A percentile compares a stretch with the other conserved stretches of the same genome.
These are phyloP conservation scores for Aurelia sp. DNA, from an alignment of 30 jellyfish, hydroid and myxozoan species.

Conservation along the genomic window DNA sequence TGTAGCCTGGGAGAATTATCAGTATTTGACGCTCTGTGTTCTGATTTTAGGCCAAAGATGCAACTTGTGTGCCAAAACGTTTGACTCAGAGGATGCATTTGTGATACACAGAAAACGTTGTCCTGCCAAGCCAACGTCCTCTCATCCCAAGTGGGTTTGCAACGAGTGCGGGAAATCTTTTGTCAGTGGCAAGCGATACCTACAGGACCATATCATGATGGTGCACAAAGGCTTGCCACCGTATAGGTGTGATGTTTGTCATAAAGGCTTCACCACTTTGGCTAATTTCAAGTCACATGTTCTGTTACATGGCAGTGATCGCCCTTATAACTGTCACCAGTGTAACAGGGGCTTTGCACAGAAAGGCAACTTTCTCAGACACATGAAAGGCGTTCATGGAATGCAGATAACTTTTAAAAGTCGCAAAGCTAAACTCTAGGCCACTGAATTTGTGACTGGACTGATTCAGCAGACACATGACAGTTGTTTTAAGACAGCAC, in stretches of 20 bases:
- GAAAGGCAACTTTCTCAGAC: constrained; percentile 67
- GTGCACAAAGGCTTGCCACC: constrained; percentile 69
- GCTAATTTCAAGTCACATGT: constrained; percentile 57
- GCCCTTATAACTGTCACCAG: constrained; percentile 55
- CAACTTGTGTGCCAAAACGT: constrained; percentile 28
- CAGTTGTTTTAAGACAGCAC: too few species aligned
- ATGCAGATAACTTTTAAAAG: constrained; percentile 31
- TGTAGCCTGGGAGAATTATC: neutral
- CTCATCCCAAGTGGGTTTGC: constrained; percentile 60
- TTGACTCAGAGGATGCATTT: constrained; percentile 28
- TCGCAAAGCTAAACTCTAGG: constrained; percentile 17
- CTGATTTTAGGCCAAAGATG: constrained; percentile 53
- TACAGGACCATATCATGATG: constrained; percentile 59
- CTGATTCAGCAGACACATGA: too few species aligned
- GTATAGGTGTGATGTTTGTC: constrained; percentile 49
- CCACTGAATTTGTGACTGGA: neutral
- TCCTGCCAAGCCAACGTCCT: constrained; percentile 45
- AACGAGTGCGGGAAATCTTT: constrained; percentile 72
- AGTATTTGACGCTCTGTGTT: constrained; percentile 25
- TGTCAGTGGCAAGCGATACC: constrained; percentile 52
- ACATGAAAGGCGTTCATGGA: constrained; percentile 60
- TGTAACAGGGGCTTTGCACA: constrained; percentile 68
- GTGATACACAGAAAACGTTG: constrained; percentile 32
- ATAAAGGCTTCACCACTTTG: constrained; percentile 58
- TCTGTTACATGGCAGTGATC: constrained; percentile 47